These are phyloP conservation scores for Drosophila longiperda DNA, from an alignment of 2,888 invertebrate species.

Conservation along the genomic window DNA sequence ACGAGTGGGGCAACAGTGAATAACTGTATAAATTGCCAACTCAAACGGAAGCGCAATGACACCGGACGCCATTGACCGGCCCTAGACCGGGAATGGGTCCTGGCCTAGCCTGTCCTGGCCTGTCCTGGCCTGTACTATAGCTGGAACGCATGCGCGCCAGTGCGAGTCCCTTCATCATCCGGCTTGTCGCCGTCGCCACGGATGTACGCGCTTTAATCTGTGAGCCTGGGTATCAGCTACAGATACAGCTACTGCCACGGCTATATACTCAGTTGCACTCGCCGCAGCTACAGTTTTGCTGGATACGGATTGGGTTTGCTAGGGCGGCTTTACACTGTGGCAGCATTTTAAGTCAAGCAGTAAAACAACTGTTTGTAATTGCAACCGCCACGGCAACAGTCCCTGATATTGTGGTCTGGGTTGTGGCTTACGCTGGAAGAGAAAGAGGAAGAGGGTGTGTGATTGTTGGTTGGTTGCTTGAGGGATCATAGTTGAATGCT, in stretches of 20 bases:
- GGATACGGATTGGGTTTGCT: constrained; percentile 21
- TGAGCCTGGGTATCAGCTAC: constrained; percentile 67
- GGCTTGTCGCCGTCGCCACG: constrained; percentile 62
- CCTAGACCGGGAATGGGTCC: constrained; percentile 31
- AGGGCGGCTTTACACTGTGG: constrained; percentile 32
- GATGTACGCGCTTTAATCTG: constrained; percentile 77
- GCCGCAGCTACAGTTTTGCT: constrained; percentile 30
- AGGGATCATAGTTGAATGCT: constrained; percentile 66
- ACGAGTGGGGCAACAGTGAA: constrained; percentile 46
- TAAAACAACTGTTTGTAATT: constrained; percentile 79
- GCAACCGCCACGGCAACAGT: constrained; percentile 45
- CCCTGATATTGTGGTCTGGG: constrained; percentile 56
- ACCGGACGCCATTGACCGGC: constrained; percentile 76
- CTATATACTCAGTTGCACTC: constrained; percentile 19
- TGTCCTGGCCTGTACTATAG: background rate
- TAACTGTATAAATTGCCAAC: constrained; percentile 78
- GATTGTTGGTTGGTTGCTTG: constrained; percentile 11
- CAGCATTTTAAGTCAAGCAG: constrained; percentile 75
- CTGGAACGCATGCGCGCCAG: constrained; percentile 70
- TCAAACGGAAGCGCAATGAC: constrained; percentile 79
- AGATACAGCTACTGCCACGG: constrained; percentile 24
- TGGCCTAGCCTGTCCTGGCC: background rate
- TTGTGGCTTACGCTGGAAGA: constrained; percentile 25
- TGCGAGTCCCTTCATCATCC: constrained; percentile 58
- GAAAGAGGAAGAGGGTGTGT: constrained; percentile 22